Percentiles rank a stretch among this genome's conserved stretches.
phyloP scores from a whole-genome alignment of 2,797 vertebrate genomes.

The Buphagus erythrorhynchus region DNA sequence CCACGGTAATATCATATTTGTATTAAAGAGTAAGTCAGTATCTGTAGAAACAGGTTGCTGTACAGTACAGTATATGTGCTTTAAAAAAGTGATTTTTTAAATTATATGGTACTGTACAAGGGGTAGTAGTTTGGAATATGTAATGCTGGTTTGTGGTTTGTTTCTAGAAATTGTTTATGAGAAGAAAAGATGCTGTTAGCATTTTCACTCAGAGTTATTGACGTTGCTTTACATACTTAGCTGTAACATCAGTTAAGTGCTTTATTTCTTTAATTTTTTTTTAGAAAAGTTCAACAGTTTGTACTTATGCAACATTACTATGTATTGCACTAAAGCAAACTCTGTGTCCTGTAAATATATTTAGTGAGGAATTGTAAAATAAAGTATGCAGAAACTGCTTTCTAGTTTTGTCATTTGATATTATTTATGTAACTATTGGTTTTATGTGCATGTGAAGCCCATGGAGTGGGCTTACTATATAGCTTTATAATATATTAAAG shows the following conservation, averaged over 20 bases:
- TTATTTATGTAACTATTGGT: constrained; percentile 2
- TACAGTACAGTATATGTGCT: constrained; percentile 75
- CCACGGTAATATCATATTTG: constrained; percentile 88
- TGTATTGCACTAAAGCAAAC: constrained; percentile 97
- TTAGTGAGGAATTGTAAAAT: constrained; percentile 94
- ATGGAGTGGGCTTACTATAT: background rate
- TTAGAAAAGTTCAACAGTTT: constrained; percentile 89
- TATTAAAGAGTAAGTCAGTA: constrained; percentile 75
- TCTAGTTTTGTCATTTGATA: constrained; percentile 34
- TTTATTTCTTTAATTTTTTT: constrained; percentile 80
- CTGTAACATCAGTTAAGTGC: constrained; percentile 84
- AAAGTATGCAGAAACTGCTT: constrained; percentile 72
- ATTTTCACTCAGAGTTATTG: constrained; percentile 82
- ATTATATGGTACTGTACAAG: constrained; percentile 70
- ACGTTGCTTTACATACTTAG: constrained; percentile 84
- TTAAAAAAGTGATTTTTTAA: constrained; percentile 77
- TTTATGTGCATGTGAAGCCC: background rate
- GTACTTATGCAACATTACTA: constrained; percentile 98
- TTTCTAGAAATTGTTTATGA: constrained; percentile 65
- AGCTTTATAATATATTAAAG: background rate
- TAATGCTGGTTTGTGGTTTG: constrained; percentile 69
- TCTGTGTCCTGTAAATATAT: constrained; percentile 95
- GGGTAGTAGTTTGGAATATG: constrained; percentile 68
- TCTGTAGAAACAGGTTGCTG: constrained; percentile 28
- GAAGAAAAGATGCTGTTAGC: constrained; percentile 80